Evolutionary conservation across 1,140 invertebrate species (phyloP), one percentile per base, ranked within the genome.

Genomic region (Parasteatoda tepidariorum): DNA sequence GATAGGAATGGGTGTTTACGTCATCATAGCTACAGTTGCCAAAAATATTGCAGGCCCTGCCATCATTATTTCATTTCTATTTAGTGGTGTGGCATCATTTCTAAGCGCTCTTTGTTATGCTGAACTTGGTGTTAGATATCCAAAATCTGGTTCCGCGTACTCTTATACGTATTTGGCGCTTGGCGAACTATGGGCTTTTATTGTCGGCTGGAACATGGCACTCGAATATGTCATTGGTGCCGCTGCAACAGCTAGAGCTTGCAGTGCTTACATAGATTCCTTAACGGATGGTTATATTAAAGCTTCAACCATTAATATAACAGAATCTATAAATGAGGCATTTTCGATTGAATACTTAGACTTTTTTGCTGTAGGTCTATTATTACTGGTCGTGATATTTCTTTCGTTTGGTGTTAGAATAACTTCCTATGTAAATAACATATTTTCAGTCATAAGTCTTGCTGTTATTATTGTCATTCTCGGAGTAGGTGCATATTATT

Each of bases 131-230:
- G 94, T 95, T 0, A 92, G 95, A 61, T 93, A 97, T 62, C 97
- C 96, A 0, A 94, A 95, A 88, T 95, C 96, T 26, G 96, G 96
- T 1, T 96, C 95, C 2, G 95, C 96, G 1, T 98, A 98, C 87
- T 85, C 89, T 2, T 96, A 96, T 87, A 95, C 95, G 2, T 96
- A 96, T 86, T 93, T 96, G 48, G 94, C 94, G 38, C 92, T 97
- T 61, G 96, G 96, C 2, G 97, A 98, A 89, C 94, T 98, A 86
- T 97, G 94, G 93, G 96, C 96, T 0, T 98, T 98, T 87, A 92
- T 97, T 31, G 96, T 97, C 85, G 97, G 96, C 18, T 98, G 96
- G 96, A 97, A 96, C 87, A 95, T 97, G 85, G 91, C 97, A 55
- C 89, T 98, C 76, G 96, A 98, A 88, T 94, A 97, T 86, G 94